Percentiles rank a stretch among this genome's conserved stretches.
phyloP scores from a whole-genome alignment of 2,113 vertebrate genomes.

The Cheilinus undulatus region DNA sequence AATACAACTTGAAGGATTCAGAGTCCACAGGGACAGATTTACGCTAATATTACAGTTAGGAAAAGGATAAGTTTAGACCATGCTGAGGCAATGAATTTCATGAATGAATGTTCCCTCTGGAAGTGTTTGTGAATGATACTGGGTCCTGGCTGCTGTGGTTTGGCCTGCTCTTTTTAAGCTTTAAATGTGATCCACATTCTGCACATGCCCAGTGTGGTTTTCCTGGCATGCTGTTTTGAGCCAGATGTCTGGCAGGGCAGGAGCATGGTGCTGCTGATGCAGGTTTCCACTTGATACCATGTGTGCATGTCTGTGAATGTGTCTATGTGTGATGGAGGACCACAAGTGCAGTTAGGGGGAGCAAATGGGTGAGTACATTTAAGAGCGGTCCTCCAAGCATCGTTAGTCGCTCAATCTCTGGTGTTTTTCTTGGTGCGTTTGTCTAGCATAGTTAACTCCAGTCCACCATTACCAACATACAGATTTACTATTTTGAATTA shows the following conservation, averaged over 20 bases:
- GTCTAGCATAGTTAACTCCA: slow-evolving; percentile 21
- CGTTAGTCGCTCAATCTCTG: background rate
- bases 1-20: background rate
- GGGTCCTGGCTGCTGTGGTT: slow-evolving; percentile 27
- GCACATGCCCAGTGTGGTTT: slow-evolving; percentile 66
- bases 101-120: slow-evolving; percentile 26
- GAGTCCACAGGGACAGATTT: slow-evolving; percentile 13
- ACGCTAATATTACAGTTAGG: slow-evolving; percentile 1
- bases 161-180: slow-evolving; percentile 39
- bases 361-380: slow-evolving; percentile 18
- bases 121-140: slow-evolving; percentile 40
- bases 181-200: slow-evolving; percentile 63
- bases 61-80: slow-evolving; percentile 3
- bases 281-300: slow-evolving; percentile 51
- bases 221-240: slow-evolving; percentile 40
- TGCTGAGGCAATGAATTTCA: background rate
- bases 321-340: slow-evolving; percentile 15
- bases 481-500: too few relatives aligned
- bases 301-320: slow-evolving; percentile 3
- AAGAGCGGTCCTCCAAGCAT: background rate
- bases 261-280: slow-evolving; percentile 31
- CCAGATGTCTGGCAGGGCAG: slow-evolving; percentile 59
- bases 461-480: too few relatives aligned
- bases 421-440: slow-evolving; percentile 1
- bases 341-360: slow-evolving; percentile 15